phyloP scores from a whole-genome alignment of 92 coral and sea anemone species.

The Palythoa grandis region DNA sequence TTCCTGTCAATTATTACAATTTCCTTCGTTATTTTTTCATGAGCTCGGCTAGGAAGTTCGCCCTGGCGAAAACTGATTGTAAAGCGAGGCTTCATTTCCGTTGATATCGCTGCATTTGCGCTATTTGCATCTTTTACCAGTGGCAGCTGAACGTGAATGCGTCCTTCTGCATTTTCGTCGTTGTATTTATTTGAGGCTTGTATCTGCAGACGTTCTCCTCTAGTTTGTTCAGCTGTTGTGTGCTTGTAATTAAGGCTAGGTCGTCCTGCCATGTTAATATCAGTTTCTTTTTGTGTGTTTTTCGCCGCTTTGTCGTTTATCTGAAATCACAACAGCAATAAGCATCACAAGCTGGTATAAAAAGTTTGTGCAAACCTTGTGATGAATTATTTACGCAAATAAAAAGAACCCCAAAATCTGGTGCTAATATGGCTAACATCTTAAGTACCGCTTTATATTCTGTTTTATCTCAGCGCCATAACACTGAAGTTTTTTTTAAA shows the following conservation, averaged over 20 bases:
- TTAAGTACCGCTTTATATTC: too few relatives aligned
- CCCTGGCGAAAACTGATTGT: conserved; percentile 18
- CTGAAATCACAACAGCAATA: too few relatives aligned
- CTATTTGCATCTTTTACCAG: not conserved
- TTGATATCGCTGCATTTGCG: not conserved
- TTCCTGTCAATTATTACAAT: conserved; percentile 47
- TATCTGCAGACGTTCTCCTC: not conserved
- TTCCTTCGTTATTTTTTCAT: conserved; percentile 51
- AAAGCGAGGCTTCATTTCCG: conserved; percentile 4
- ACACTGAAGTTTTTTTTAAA: too few relatives aligned
- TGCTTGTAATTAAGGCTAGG: not conserved
- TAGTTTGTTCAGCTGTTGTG: not conserved
- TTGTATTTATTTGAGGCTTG: not conserved
- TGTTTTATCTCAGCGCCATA: too few relatives aligned
- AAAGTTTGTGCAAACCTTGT: too few relatives aligned
- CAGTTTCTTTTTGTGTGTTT: too few relatives aligned
- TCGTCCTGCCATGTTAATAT: not conserved
- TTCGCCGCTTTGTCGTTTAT: too few relatives aligned
- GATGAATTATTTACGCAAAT: too few relatives aligned
- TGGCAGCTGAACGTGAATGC: not conserved
- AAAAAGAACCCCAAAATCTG: too few relatives aligned
- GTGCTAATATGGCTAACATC: too few relatives aligned
- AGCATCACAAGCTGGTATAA: too few relatives aligned
- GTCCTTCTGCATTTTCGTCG: not conserved
- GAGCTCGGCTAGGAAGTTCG: conserved; percentile 22